Percentiles rank a stretch among this genome's conserved stretches.
Evolutionary conservation across 2,888 invertebrate genomes (phyloP).

Genomic region (Stegophylla sp.): DNA sequence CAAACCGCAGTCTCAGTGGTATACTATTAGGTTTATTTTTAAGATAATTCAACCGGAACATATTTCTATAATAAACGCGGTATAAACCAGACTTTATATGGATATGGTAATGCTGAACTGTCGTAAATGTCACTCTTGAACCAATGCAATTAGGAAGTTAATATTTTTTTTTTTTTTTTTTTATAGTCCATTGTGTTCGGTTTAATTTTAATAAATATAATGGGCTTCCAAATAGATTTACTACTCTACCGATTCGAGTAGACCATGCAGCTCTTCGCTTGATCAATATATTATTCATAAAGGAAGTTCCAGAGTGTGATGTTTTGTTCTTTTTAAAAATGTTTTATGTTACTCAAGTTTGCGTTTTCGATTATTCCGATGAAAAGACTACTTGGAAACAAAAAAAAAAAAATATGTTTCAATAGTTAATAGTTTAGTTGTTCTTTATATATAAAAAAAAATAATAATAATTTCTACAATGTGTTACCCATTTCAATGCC

Average conservation of each 20-base stretch:
- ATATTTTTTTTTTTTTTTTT: slow-evolving; percentile 4
- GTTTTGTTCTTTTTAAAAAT: not conserved
- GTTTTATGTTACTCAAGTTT: not conserved
- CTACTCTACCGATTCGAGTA: slow-evolving; percentile 15
- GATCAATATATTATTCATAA: slow-evolving; percentile 8
- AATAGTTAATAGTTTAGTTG: too few species aligned
- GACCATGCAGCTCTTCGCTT: not conserved
- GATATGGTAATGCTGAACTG: not conserved
- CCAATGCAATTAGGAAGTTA: slow-evolving; percentile 46
- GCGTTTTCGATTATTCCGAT: not conserved
- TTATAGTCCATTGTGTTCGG: slow-evolving; percentile 49
- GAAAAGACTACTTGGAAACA: not conserved
- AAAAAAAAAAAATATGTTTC: not conserved
- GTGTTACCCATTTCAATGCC: too few species aligned
- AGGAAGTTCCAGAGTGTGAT: not conserved
- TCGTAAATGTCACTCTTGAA: slow-evolving; percentile 46
- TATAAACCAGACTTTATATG: not conserved
- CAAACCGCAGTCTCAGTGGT: not conserved
- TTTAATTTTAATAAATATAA: slow-evolving; percentile 47
- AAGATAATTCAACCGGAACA: not conserved
- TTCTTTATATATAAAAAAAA: too few species aligned
- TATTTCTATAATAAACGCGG: not conserved
- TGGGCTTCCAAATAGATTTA: slow-evolving; percentile 29
- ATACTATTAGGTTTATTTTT: not conserved
- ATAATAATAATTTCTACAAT: too few species aligned